Percentiles rank a stretch among this genome's conserved stretches.
Evolutionary conservation across 1,140 invertebrate genomes (phyloP).

Genomic region (Drosophila athabasca): DNA sequence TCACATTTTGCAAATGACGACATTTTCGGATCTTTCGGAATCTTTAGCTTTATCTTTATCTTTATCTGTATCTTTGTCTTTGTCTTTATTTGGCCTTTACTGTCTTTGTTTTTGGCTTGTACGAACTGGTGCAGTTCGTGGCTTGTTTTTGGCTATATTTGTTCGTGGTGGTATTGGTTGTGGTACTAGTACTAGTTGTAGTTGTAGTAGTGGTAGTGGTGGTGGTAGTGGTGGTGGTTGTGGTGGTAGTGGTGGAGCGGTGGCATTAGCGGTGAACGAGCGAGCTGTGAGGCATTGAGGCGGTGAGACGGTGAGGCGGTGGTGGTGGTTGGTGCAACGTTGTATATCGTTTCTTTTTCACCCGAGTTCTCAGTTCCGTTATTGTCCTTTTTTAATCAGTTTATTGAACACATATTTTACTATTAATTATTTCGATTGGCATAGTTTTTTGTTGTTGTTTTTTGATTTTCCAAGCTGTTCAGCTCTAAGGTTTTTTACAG

Average conservation of each 20-base stretch:
- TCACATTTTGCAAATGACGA: slow-evolving; percentile 67
- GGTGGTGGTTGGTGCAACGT: slow-evolving; percentile 49
- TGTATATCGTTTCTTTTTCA: slow-evolving; percentile 19
- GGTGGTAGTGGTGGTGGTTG: slow-evolving; percentile 30
- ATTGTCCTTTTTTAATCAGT: slow-evolving; percentile 18
- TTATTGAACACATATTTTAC: neutral
- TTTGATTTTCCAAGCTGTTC: neutral
- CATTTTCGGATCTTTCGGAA: slow-evolving; percentile 57
- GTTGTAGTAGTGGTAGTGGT: slow-evolving; percentile 14
- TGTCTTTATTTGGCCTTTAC: neutral
- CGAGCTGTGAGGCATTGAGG: slow-evolving; percentile 16
- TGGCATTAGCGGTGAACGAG: slow-evolving; percentile 60
- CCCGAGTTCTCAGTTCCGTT: slow-evolving; percentile 6
- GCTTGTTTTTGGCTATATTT: slow-evolving; percentile 22
- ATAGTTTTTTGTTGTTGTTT: slow-evolving; percentile 2
- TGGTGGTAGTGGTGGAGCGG: slow-evolving; percentile 38
- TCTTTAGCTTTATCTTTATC: slow-evolving; percentile 29
- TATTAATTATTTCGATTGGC: slow-evolving; percentile 8
- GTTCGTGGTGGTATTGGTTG: slow-evolving; percentile 31
- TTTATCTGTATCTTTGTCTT: slow-evolving; percentile 24
- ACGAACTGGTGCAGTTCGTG: neutral
- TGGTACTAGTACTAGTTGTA: slow-evolving; percentile 30
- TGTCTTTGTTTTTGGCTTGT: slow-evolving; percentile 32
- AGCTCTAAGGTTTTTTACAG: slow-evolving; percentile 1
- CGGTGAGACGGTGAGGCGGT: slow-evolving; percentile 31